Evolutionary conservation across 2,113 vertebrate genomes (phyloP), one percentile per base, ranked within the genome.

Genomic region (Barnardius zonarius): DNA sequence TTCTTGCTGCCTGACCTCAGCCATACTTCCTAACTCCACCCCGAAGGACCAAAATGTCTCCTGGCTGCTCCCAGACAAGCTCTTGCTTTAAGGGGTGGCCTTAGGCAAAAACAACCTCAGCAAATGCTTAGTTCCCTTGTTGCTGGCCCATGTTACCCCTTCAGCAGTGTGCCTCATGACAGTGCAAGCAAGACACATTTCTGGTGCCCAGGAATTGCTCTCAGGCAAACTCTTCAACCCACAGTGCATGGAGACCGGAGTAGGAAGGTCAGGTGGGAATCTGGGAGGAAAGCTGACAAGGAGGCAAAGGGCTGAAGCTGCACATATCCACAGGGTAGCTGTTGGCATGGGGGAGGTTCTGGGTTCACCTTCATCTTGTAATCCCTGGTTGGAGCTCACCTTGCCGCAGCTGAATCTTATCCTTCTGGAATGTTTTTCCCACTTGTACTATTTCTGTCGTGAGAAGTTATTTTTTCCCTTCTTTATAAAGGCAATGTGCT

Each of bases 121-220:
- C 41, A 91, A 78, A 74, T 19, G 22, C 31, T 77, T 5, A 23
- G 44, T 48, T 83, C 57, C 44, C 33, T 64, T 55, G 37, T 51
- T 0, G 0, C 28, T 31, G 28, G 78, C 17, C 31, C 13, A 5
- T 2, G 13, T 4, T 70, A 39, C 73, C 28, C 37, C 39, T 55
- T 30, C 48, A 48, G 17, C 62, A 16, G 8, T 10, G 49, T 62
- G 68, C 31, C 24, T 86, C 67, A 8, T 1, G 5, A 9, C 23
- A 51, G n/a, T 7, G 33, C 44, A 6, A 2, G 33, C 4, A 78
- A 66, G 78, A 72, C 46, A 69, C 8, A 14, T 2, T 2, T 28
- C 66, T 63, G 69, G 35, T n/a, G 28, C 51, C 41, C 10, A 17
- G 59, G 54, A 84, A 52, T 13, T 49, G 37, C 55, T 78, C 1